Evolutionary conservation across 2,113 vertebrate species (phyloP), one percentile per base, ranked within the genome.

Genomic region (Gobius niger): DNA sequence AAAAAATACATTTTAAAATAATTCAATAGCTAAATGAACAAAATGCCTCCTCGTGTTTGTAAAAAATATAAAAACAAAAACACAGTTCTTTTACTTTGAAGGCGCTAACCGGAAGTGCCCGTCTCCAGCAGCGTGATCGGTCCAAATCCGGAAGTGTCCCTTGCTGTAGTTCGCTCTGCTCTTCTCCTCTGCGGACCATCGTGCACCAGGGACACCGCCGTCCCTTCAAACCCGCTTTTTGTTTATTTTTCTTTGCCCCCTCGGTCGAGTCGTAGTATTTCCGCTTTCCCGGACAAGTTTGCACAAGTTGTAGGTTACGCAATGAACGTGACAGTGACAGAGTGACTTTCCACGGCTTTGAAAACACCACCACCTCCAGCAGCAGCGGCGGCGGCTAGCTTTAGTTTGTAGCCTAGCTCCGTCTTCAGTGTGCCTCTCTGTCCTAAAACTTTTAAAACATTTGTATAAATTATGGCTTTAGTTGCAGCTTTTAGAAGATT

Each of bases 391-490:
- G 42, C 42, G 6, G 60, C 44, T 63, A 63, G 60, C 60, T 46
- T 16, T 68, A 77, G 52, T 12, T 10, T 53, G 71, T 82, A 84
- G 73, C 60, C 16, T 11, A 15, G 69, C 77, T 49, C 62, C 19
- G 56, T 63, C 8, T 15, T 19, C 56, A 6, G 7, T 13, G 44
- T 44, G 24, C 41, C 60, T 64, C 47, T 11, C 34, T 12, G 59
- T 49, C 6, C 1, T 34, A 5, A 54, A 6, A 46, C 47, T 7
- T 12, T 40, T 40, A 6, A 7, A 14, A 7, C 40, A 15, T 9
- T 18, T 0, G 47, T 13, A 5, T 2, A 16, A 44, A 7, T 44
- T 44, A 91, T 91, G 89, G 80, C 89, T 73, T 53, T 91, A 24
- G 68, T 78, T 2, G 14, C 80, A 0, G 82, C 69, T 44, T 13